These are phyloP conservation scores for Heliornis fulica DNA, from an alignment of 2,113 vertebrate species.

Conservation along the genomic window DNA sequence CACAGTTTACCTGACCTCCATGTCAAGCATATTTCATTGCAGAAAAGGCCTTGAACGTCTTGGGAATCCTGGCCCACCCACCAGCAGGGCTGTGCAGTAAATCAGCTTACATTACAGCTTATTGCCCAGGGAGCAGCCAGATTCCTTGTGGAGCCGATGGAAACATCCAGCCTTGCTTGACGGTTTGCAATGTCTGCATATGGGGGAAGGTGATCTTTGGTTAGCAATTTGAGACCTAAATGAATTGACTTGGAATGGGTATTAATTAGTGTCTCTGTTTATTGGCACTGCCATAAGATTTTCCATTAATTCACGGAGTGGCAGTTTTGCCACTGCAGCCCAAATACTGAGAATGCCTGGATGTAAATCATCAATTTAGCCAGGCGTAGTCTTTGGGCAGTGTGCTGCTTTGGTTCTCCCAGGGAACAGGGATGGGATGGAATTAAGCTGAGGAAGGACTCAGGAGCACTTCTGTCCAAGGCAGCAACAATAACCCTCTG, in stretches of 20 bases:
- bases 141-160: fast-evolving
- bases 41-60: neutral
- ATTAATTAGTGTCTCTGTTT: neutral
- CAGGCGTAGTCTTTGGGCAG: fast-evolving
- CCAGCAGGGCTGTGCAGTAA: neutral
- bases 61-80: neutral
- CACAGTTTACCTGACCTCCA: neutral
- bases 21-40: neutral
- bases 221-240: neutral
- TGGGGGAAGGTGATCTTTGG: neutral
- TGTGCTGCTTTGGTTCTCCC: neutral
- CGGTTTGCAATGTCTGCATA: neutral
- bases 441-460: neutral
- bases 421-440: neutral
- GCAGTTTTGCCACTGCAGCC: neutral
- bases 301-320: neutral
- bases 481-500: neutral
- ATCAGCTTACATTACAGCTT: neutral
- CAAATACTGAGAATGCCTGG: neutral
- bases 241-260: neutral
- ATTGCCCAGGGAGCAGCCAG: neutral
- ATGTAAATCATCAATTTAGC: neutral
- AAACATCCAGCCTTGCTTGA: neutral
- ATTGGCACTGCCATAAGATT: neutral
- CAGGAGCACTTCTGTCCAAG: neutral